Evolutionary conservation across 2,113 vertebrate species (phyloP), one percentile per base, ranked within the genome.

Genomic region (Aix galericulata): DNA sequence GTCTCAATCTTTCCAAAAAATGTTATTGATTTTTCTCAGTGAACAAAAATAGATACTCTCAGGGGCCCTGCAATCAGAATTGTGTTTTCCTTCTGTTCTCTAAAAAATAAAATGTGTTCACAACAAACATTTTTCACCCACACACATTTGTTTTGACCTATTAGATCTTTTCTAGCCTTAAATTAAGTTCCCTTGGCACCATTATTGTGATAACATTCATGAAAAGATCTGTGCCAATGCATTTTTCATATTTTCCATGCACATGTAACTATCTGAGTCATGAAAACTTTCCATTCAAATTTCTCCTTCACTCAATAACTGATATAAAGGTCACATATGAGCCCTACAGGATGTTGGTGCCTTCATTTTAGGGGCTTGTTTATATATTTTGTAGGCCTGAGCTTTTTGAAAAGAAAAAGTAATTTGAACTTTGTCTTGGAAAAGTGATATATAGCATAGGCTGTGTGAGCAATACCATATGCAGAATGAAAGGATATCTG

Each of bases 1-100:
- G n/a, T 67, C 77, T 90, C 90, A 80, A 67, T 81, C 36, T 40
- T 83, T 87, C 80, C 50, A 56, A 46, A 56, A 95, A 22, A 46
- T 21, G 6, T 50, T 52, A 84, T 42, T 71, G 81, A 71, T 86
- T 94, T 86, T 96, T 79, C 73, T 84, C 74, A 38, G 32, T 11
- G 38, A 93, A 94, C 14, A 74, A 76, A 93, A 92, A 82, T 69
- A 73, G 18, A 32, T 44, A 63, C 86, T 93, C 94, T 95, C 81
- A 36, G 20, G 36, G 60, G 67, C 6, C 50, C 31, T 84, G 22
- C 34, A 31, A 44, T 89, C 36, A 91, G 55, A 94, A 89, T 60
- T 78, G 44, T 83, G n/a, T 36, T 95, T 95, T 95, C 71, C 25
- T 89, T 72, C 58, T 77, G 52, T 81, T 85, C 53, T 94, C 40